phyloP scores from a whole-genome alignment of 2,113 vertebrate genomes.

The Chaetops frenatus region DNA sequence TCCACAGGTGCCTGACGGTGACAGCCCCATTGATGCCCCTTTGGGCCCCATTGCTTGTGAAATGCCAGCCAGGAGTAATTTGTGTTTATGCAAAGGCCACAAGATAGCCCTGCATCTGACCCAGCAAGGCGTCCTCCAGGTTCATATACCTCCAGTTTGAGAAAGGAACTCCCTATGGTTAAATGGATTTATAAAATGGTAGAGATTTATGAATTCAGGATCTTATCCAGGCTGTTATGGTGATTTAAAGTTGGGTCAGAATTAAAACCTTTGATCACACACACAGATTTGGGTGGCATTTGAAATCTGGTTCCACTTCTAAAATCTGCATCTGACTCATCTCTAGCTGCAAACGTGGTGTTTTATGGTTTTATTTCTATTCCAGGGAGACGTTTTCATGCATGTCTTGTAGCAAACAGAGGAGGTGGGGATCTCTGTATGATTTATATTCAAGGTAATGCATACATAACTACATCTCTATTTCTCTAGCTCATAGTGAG shows the following conservation, averaged over 20 bases:
- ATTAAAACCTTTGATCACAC: slow-evolving; percentile 25
- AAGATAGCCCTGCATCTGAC: neutral
- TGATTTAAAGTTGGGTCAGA: slow-evolving; percentile 8
- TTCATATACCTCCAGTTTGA: neutral
- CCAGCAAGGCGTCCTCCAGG: neutral
- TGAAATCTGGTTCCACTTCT: slow-evolving; percentile 33
- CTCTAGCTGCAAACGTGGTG: neutral
- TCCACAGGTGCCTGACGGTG: fast-evolving
- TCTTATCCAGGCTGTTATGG: neutral
- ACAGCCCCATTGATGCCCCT: neutral
- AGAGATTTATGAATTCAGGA: neutral
- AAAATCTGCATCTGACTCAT: slow-evolving; percentile 40
- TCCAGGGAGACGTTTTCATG: slow-evolving; percentile 27
- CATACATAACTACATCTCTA: slow-evolving; percentile 43
- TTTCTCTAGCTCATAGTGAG: neutral
- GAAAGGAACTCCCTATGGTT: neutral
- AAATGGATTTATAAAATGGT: neutral
- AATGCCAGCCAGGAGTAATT: neutral
- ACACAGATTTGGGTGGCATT: neutral
- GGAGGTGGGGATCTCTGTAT: slow-evolving; percentile 8
- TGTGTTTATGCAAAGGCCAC: neutral
- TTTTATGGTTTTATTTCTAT: slow-evolving; percentile 12
- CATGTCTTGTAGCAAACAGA: slow-evolving; percentile 24
- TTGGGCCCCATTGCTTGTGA: neutral
- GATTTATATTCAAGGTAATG: slow-evolving; percentile 60